Conservation (phyloP, 2,113 vertebrate genomes). For the Pelmatolapia mariae region DNA sequence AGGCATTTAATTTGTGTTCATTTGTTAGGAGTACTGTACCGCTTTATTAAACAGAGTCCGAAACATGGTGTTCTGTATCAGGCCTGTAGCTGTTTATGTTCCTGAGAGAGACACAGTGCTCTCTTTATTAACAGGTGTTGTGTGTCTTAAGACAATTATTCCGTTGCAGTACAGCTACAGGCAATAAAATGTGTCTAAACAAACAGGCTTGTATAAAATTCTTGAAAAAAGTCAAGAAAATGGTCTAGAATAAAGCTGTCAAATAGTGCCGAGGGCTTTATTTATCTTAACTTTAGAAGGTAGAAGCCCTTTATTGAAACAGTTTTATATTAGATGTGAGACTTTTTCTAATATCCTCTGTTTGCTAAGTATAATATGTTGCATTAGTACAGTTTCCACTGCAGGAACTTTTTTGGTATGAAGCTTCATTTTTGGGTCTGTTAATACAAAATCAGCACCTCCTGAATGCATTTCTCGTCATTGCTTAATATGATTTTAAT, state of each 20-base stretch:
- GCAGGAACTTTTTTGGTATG: not conserved
- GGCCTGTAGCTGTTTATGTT: not conserved
- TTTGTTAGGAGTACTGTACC: not conserved
- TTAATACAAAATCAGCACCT: not conserved
- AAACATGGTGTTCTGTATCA: not conserved
- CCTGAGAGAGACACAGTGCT: not conserved
- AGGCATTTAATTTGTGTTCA: not conserved
- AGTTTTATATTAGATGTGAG: not conserved
- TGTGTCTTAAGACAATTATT: not conserved
- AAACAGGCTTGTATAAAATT: not conserved
- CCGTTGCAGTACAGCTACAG: not conserved
- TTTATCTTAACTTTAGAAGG: not conserved
- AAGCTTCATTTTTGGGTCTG: not conserved
- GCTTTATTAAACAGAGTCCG: not conserved
- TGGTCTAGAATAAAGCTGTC: not conserved
- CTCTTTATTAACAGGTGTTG: not conserved
- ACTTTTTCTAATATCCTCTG: not conserved
- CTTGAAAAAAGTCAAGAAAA: not conserved
- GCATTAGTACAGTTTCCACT: not conserved
- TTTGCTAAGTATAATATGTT: fast-evolving
- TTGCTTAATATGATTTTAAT: not conserved
- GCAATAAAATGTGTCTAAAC: not conserved
- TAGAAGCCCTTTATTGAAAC: not conserved
- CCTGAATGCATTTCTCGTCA: not conserved
- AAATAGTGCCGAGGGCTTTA: not conserved